Conservation (phyloP, 2,113 vertebrate genomes). For the Forbesichthys agassizii region DNA sequence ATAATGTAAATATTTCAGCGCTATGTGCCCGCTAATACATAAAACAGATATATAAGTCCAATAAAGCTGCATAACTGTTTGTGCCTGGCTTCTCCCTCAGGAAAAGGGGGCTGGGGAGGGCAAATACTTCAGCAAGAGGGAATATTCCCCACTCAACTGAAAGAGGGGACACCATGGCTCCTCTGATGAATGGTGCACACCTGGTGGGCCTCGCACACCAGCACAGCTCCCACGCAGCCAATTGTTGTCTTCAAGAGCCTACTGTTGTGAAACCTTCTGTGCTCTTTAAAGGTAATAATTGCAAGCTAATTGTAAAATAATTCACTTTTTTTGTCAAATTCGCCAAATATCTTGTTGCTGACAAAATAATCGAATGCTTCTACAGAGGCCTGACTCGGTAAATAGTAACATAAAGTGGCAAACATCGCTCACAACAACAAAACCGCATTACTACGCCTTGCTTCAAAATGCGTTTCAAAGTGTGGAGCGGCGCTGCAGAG, state of each 20-base stretch:
- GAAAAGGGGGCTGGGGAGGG: constrained; percentile 41
- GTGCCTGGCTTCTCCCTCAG: constrained; percentile 58
- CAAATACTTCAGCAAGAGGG: constrained; percentile 66
- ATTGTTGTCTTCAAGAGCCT: constrained; percentile 7
- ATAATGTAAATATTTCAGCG: constrained; percentile 82
- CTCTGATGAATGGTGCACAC: constrained; percentile 61
- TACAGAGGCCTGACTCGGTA: too few species aligned
- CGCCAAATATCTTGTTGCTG: too few species aligned
- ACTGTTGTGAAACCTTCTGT: constrained; percentile 18
- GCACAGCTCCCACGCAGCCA: constrained; percentile 4
- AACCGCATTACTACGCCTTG: too few species aligned
- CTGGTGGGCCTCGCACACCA: constrained; percentile 34
- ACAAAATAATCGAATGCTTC: too few species aligned
- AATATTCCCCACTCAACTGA: constrained; percentile 65
- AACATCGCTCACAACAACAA: too few species aligned
- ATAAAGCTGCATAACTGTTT: constrained; percentile 78
- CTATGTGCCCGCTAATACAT: constrained; percentile 74
- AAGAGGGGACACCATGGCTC: constrained; percentile 49
- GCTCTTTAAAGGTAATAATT: too few species aligned
- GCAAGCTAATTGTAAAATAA: too few species aligned
- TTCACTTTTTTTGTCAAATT: too few species aligned
- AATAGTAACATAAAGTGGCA: too few species aligned
- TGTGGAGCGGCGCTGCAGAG: too few species aligned
- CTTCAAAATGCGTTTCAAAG: not conserved
- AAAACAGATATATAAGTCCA: constrained; percentile 82